Base-by-base conservation (phyloP, 2,888 invertebrate species). In the Odontothrips loti region DNA sequence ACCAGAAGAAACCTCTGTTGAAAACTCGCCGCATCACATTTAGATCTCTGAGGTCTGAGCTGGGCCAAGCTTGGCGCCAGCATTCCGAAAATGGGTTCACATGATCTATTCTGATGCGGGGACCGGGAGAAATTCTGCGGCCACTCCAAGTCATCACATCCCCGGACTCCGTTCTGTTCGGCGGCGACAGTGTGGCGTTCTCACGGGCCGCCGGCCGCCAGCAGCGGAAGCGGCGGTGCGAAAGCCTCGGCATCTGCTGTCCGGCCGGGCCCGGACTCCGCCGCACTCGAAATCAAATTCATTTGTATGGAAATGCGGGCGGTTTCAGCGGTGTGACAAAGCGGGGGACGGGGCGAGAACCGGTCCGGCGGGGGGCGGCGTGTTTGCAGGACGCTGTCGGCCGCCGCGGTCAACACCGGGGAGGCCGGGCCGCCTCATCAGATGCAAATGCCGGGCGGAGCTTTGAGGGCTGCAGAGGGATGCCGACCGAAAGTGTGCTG, bases 271-370 rank as follows among this genome's bases (percentile, higher is more conserved):
- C 68, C 9, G 68, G n/a, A n/a, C n/a, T n/a, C n/a, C n/a, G n/a
- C n/a, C n/a, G 9, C 27, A 27, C 27, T 27, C 23, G 58, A 27
- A 75, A 23, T 23, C 68, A 75, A 75, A 75, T 75, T 75, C 68
- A 75, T 75, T 75, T 75, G 68, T 75, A 75, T 75, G 68, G 68
- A 75, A 75, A 75, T 75, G 68, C 27, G 23, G 23, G 11, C 23
- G 68, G 27, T 58, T 43, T 43, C 51, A 17, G 9, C 51, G 51
- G 58, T 17, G 34, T 43, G 34, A 43, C 34, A 43, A 43, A 43
- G 34, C 34, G 34, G 34, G 34, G 34, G 34, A n/a, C n/a, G n/a
- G n/a, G n/a, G n/a, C n/a, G n/a, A n/a, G n/a, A n/a, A n/a, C n/a
- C n/a, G n/a, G n/a, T n/a, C n/a, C n/a, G n/a, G n/a, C n/a, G n/a